Percentiles rank a stretch among this genome's conserved stretches.
Conservation (phyloP, 1,140 invertebrate species). For the Rhagoletis pomonella region DNA sequence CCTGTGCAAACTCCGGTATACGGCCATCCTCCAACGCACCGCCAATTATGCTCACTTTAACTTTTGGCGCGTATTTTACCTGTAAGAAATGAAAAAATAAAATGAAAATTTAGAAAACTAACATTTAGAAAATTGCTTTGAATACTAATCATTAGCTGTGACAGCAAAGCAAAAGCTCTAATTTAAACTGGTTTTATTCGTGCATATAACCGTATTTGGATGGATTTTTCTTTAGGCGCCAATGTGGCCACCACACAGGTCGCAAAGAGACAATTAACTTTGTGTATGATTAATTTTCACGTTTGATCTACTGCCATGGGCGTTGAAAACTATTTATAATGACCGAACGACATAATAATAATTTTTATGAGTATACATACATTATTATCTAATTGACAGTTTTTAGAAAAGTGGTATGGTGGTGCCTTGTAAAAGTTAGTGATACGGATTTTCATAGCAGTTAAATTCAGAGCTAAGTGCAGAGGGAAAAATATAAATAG, state of each 20-base stretch:
- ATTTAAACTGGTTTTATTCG: not conserved
- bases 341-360: not conserved
- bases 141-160: not conserved
- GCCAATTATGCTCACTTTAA: slow-evolving; percentile 78
- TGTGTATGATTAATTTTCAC: no score
- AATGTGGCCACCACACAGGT: no score
- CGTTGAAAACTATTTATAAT: not conserved
- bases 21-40: slow-evolving; percentile 78
- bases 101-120: not conserved
- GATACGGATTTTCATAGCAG: no score
- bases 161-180: not conserved
- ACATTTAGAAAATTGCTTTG: slow-evolving; percentile 24
- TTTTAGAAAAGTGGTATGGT: no score
- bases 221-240: no score
- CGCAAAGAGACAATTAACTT: no score
- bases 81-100: slow-evolving; percentile 67
- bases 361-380: no score
- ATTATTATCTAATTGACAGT: no score
- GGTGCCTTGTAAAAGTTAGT: no score
- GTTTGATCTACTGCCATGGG: not conserved
- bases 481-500: no score
- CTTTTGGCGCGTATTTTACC: slow-evolving; percentile 93
- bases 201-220: not conserved
- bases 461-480: no score
- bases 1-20: slow-evolving; percentile 88